These are phyloP conservation scores for Nyctibius grandis DNA, from an alignment of 2,797 vertebrate species.

Conservation along the genomic window DNA sequence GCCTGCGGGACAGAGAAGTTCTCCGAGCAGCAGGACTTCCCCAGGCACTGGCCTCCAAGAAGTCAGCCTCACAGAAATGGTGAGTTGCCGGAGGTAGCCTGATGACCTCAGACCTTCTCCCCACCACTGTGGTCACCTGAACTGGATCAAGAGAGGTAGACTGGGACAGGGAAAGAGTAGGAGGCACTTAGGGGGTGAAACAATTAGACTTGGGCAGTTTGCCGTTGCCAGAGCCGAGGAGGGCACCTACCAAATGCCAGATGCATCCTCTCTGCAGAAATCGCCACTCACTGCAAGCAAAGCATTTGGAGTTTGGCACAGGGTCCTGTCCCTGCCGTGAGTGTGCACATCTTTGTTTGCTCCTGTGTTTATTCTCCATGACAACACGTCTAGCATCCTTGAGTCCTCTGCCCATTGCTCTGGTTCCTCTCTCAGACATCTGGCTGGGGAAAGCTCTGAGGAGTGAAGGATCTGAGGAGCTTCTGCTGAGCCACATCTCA, in stretches of 20 bases:
- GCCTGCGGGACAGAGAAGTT: neutral
- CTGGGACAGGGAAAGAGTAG: neutral
- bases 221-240: neutral
- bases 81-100: neutral
- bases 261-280: neutral
- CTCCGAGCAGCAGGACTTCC: constrained; percentile 55
- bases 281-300: neutral
- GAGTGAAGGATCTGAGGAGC: neutral
- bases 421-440: neutral
- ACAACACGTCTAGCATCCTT: accelerated
- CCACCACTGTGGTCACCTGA: neutral
- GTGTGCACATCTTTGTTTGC: accelerated
- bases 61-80: constrained; percentile 56
- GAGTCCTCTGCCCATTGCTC: neutral
- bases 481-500: neutral
- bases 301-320: neutral
- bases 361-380: neutral
- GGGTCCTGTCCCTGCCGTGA: neutral
- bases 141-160: too few species aligned
- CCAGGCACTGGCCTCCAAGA: constrained; percentile 46
- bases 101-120: neutral
- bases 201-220: neutral
- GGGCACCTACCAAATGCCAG: neutral
- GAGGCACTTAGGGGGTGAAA: neutral
- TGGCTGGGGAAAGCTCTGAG: neutral